Conservation (phyloP, 1,140 invertebrate species). For the Aphidius gifuensis region DNA sequence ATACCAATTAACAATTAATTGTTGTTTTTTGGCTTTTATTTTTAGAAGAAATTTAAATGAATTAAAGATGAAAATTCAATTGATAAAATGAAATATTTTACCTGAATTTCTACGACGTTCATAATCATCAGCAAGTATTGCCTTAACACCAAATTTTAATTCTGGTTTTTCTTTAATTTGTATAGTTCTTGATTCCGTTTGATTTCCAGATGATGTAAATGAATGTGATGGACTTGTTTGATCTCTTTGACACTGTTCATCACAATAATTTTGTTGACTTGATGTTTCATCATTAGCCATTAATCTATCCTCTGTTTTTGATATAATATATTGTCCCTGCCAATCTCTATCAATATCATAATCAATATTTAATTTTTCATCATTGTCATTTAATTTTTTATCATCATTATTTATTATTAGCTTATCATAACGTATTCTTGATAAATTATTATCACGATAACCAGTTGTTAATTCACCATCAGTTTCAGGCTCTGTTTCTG, state of each 20-base stretch:
- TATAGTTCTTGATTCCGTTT: constrained; percentile 35
- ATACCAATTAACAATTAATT: too few relatives aligned
- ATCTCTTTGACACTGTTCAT: constrained; percentile 39
- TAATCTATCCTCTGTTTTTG: constrained; percentile 36
- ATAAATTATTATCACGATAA: constrained; percentile 7
- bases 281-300: constrained; percentile 42
- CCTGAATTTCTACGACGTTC: constrained; percentile 50
- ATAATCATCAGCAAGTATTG: constrained; percentile 73
- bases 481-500: constrained; percentile 19
- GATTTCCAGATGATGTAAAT: neutral
- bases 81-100: constrained; percentile 22
- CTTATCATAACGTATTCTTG: too few relatives aligned
- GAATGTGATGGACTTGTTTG: constrained; percentile 10
- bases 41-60: neutral
- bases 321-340: constrained; percentile 1
- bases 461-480: constrained; percentile 12
- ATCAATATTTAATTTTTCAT: constrained; percentile 10
- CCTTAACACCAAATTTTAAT: constrained; percentile 89
- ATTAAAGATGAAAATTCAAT: neutral
- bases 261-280: constrained; percentile 36
- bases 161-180: constrained; percentile 67
- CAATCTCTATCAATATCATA: constrained; percentile 12
- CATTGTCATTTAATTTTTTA: too few relatives aligned
- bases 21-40: too few relatives aligned
- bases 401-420: neutral